Percentiles rank a stretch among this genome's conserved stretches.
Conservation (phyloP, 2,797 vertebrate genomes). For the Avahi laniger region DNA sequence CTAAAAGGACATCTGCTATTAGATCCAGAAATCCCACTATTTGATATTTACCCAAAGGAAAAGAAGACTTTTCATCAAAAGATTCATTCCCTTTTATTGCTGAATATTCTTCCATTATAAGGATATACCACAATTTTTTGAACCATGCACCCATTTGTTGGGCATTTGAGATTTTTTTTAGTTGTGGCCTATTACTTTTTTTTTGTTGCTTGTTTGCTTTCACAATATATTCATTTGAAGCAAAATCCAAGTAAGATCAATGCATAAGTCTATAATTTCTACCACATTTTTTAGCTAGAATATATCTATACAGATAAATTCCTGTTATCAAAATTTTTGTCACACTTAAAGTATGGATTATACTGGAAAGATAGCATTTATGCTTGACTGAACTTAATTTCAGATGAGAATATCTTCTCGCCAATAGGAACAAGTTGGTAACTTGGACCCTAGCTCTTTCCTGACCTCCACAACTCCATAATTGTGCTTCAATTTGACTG, state of each 20-base stretch:
- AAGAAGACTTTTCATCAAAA: too few relatives aligned
- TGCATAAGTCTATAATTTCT: not conserved
- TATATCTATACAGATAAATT: not conserved
- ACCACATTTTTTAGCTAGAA: not conserved
- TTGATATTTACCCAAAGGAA: too few relatives aligned
- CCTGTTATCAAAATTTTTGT: not conserved
- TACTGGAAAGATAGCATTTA: not conserved
- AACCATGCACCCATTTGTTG: not conserved
- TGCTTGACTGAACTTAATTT: not conserved
- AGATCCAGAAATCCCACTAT: too few relatives aligned
- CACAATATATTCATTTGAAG: not conserved
- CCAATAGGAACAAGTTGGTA: not conserved
- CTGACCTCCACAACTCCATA: not conserved
- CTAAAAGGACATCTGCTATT: too few relatives aligned
- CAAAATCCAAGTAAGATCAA: not conserved
- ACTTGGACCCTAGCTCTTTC: not conserved
- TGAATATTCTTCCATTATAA: not conserved
- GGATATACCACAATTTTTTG: not conserved
- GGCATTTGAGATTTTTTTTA: not conserved
- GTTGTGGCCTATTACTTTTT: not conserved
- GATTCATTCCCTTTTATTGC: not conserved
- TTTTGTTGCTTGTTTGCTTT: not conserved
- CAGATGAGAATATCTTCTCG: not conserved
- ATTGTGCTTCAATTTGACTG: not conserved
- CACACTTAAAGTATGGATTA: not conserved